A percentile compares a stretch with the other conserved stretches of the same genome.
phyloP scores from a whole-genome alignment of 2,888 invertebrate genomes.

The Aradus depressus region DNA sequence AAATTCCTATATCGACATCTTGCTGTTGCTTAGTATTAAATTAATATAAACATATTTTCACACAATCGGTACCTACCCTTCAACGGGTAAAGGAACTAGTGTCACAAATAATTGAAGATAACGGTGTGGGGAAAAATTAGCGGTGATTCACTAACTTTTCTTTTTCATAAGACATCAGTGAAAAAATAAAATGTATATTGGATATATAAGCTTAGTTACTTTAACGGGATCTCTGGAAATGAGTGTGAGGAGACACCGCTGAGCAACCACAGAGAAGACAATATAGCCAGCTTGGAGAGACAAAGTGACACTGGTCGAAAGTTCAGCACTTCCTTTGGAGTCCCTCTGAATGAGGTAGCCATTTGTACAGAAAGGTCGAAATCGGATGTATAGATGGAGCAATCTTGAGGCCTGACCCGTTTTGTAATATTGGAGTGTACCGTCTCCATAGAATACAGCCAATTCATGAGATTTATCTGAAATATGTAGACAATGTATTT shows the following conservation, averaged over 20 bases:
- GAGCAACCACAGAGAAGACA: constrained; percentile 26
- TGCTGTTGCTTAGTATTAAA: too few relatives aligned
- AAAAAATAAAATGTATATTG: too few relatives aligned
- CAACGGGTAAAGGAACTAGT: too few relatives aligned
- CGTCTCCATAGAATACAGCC: constrained; percentile 41
- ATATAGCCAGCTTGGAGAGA: constrained; percentile 29
- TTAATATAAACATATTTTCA: too few relatives aligned
- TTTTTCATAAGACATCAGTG: too few relatives aligned
- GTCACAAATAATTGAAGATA: too few relatives aligned
- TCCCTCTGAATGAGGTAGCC: constrained; percentile 41
- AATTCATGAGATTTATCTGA: constrained; percentile 36
- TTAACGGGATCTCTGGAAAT: constrained; percentile 18
- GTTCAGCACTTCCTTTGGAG: constrained; percentile 35
- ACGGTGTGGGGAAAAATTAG: too few relatives aligned
- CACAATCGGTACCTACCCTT: too few relatives aligned
- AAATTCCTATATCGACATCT: too few relatives aligned
- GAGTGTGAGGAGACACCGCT: constrained; percentile 26
- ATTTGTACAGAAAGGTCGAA: constrained; percentile 40
- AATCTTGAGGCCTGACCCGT: constrained; percentile 38
- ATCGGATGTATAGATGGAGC: constrained; percentile 42
- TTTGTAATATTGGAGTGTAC: constrained; percentile 38
- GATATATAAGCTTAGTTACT: too few relatives aligned
- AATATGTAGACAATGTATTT: too few relatives aligned
- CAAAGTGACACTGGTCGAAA: constrained; percentile 33
- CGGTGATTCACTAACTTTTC: too few relatives aligned